These are phyloP conservation scores for Sebastes fasciatus DNA, from an alignment of 2,113 vertebrate genomes.

Conservation along the genomic window DNA sequence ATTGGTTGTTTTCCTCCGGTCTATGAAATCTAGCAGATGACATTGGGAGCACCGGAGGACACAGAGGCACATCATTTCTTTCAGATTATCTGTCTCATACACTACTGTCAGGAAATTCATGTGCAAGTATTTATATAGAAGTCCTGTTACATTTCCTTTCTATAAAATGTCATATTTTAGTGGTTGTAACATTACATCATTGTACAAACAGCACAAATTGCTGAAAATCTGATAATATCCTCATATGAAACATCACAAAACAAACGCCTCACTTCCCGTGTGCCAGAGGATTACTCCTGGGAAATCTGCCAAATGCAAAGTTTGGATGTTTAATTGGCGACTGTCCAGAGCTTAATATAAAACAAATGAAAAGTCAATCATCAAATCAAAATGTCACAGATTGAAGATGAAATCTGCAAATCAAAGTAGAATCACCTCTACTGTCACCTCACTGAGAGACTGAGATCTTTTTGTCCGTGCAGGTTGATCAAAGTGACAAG, in stretches of 20 bases:
- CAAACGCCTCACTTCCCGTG: not conserved
- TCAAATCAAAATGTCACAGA: not conserved
- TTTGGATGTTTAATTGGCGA: not conserved
- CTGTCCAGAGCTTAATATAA: not conserved
- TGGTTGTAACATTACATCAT: not conserved
- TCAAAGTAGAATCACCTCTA: not conserved
- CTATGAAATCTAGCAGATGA: no score
- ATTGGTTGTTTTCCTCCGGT: no score
- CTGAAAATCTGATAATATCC: not conserved
- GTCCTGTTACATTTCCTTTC: not conserved
- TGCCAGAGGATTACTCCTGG: not conserved
- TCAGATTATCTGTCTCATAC: no score
- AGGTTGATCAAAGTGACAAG: constrained; percentile 49
- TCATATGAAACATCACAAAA: not conserved
- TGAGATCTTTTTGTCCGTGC: constrained; percentile 29
- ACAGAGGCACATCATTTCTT: no score
- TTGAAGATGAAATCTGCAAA: constrained; percentile 11
- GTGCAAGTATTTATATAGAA: not conserved
- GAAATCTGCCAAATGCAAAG: not conserved
- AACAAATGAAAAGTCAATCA: not conserved
- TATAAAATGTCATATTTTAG: not conserved
- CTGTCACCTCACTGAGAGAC: not conserved
- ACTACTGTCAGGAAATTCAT: not conserved
- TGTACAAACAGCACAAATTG: not conserved
- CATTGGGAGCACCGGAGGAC: no score